These are phyloP conservation scores for Aphelocoma californica DNA, from an alignment of 2,797 vertebrate species.

Conservation along the genomic window DNA sequence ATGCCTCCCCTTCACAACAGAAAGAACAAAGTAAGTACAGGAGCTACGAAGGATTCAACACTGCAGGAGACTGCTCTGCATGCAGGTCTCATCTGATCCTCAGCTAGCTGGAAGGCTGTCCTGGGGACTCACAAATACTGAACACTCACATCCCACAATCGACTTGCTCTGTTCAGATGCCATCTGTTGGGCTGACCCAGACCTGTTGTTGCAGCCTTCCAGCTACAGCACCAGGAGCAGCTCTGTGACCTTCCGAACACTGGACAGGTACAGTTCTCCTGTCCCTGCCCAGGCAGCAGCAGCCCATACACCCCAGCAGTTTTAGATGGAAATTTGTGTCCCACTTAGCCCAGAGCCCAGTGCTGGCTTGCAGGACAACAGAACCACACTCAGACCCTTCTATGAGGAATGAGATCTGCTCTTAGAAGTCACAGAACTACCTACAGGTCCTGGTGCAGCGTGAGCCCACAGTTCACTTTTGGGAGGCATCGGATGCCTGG, in stretches of 20 bases:
- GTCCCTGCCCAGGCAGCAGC: not conserved
- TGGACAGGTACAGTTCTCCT: not conserved
- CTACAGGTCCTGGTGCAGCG: not conserved
- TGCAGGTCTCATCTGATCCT: not conserved
- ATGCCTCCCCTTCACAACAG: constrained; percentile 70
- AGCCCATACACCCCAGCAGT: not conserved
- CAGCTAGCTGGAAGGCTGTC: not conserved
- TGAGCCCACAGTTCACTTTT: not conserved
- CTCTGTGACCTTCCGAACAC: not conserved
- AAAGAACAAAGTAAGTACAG: constrained; percentile 6
- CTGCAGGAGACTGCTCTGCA: not conserved
- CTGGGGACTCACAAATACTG: not conserved
- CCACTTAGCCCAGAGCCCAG: not conserved
- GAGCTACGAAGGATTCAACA: not conserved
- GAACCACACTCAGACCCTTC: not conserved
- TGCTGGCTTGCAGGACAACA: not conserved
- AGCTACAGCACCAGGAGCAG: not conserved
- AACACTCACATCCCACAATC: not conserved
- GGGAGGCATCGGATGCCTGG: not conserved
- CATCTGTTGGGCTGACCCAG: not conserved
- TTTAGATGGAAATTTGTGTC: not conserved
- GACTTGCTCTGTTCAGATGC: not conserved
- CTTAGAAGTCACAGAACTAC: not conserved
- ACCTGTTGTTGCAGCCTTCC: not conserved
- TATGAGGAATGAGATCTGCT: not conserved